phyloP scores from a whole-genome alignment of 2,888 invertebrate genomes.

The Drosophila rubida region DNA sequence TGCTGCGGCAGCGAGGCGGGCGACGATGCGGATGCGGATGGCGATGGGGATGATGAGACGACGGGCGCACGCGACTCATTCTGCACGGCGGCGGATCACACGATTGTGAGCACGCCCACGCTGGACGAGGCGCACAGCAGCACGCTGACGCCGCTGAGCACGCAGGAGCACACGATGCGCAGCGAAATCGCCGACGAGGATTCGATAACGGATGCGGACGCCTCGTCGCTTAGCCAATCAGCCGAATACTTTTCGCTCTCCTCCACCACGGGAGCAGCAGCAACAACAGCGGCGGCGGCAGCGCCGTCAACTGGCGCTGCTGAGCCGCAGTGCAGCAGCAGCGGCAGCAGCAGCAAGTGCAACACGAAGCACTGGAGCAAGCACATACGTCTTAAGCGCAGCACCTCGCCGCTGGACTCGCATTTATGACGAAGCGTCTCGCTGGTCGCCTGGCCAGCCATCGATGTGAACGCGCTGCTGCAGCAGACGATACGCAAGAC shows the following conservation, averaged over 20 bases:
- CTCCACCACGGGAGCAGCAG: slow-evolving; percentile 53
- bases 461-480: slow-evolving; percentile 84
- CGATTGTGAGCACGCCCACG: slow-evolving; percentile 57
- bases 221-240: slow-evolving; percentile 82
- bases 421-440: slow-evolving; percentile 85
- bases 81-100: slow-evolving; percentile 72
- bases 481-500: slow-evolving; percentile 84
- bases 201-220: slow-evolving; percentile 70
- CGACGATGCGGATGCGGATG: slow-evolving; percentile 47
- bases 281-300: slow-evolving; percentile 11
- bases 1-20: slow-evolving; percentile 75
- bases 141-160: slow-evolving; percentile 78
- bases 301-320: no score
- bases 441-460: slow-evolving; percentile 86
- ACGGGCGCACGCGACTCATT: slow-evolving; percentile 67
- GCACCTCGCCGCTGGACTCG: slow-evolving; percentile 74
- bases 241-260: slow-evolving; percentile 83
- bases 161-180: slow-evolving; percentile 75
- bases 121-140: slow-evolving; percentile 66
- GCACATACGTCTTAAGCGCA: slow-evolving; percentile 80
- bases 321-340: slow-evolving; percentile 10
- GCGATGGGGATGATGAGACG: slow-evolving; percentile 52
- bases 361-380: slow-evolving; percentile 67
- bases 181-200: slow-evolving; percentile 62
- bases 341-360: slow-evolving; percentile 43